Evolutionary conservation across 1,140 invertebrate genomes (phyloP).

Genomic region (Spodoptera frugiperda): DNA sequence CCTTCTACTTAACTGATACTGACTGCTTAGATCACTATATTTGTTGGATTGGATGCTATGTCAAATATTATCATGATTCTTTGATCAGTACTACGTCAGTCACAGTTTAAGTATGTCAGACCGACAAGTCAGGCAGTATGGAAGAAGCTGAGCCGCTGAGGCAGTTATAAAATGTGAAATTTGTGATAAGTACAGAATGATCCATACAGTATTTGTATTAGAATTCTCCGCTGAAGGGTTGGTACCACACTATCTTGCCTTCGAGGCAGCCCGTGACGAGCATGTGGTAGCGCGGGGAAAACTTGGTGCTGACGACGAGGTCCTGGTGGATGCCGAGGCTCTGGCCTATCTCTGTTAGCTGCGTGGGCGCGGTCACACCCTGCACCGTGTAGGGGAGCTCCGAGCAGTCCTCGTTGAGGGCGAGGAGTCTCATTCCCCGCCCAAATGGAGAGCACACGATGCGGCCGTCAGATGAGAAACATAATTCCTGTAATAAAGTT

Average conservation of each 20-base stretch:
- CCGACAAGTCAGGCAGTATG: too few relatives aligned
- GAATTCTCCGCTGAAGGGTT: conserved; percentile 87
- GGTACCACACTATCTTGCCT: conserved; percentile 96
- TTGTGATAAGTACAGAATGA: conserved; percentile 14
- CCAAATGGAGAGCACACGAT: conserved; percentile 96
- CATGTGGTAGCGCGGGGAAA: conserved; percentile 94
- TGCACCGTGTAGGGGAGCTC: conserved; percentile 92
- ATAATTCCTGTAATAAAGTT: conserved; percentile 88
- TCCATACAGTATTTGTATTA: conserved; percentile 59
- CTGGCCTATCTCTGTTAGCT: conserved; percentile 88
- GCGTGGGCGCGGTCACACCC: conserved; percentile 63
- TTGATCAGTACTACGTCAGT: too few relatives aligned
- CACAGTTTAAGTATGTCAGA: too few relatives aligned
- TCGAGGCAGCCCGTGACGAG: conserved; percentile 95
- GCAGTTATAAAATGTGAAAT: conserved; percentile 12
- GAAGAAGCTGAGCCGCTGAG: conserved; percentile 9
- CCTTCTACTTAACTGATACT: neutral
- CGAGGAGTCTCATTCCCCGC: conserved; percentile 93
- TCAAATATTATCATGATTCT: too few relatives aligned
- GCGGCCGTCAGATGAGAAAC: conserved; percentile 95
- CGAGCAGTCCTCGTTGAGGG: conserved; percentile 92
- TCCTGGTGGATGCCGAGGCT: conserved; percentile 91
- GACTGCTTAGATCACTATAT: too few relatives aligned
- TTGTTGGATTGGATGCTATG: too few relatives aligned
- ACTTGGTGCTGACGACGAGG: conserved; percentile 96